Base-by-base conservation (phyloP, 2,888 invertebrate species). In the Acholoe squamosa region DNA sequence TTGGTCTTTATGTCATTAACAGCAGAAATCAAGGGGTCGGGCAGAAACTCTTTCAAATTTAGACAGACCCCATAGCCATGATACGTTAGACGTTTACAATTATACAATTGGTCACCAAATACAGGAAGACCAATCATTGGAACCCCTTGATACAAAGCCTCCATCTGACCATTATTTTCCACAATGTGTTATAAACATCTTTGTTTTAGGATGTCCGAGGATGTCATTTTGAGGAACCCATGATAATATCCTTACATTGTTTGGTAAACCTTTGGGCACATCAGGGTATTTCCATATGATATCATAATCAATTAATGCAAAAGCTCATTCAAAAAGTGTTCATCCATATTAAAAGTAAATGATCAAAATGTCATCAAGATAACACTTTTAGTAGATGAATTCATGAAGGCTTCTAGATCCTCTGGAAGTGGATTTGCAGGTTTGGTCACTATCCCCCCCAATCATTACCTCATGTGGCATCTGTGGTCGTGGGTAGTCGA, bases 101-200 rank as follows among this genome's bases (percentile, higher is more conserved):
- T 93, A 86, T 91, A 91, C 0, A 31, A 84, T 61, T 93, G 93
- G 71, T 94, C 94, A 0, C 67, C 91, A 84, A 91, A 92, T 0
- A 94, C 28, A 0, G 94, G 94, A 12, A 93, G 54, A 0, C 92
- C 91, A 0, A 94, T 77, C 91, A 94, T 92, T 0, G 94, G 94
- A 12, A 94, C 93, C 0, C 92, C 93, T 88, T 93, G 92, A 61
- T 92, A 93, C 33, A 94, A 34, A 14, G 92, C 93, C 88, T 94
- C 94, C 90, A 91, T 92, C n/a, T 92, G 92, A 5, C 94, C 92
- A 86, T 93, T 93, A 54, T n/a, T 89, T 91, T 0, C 94, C 94
- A 80, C 93, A 93, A 86, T 94, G 94, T 14, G 14, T n/a, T n/a
- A n/a, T n/a, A n/a, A n/a, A n/a, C n/a, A n/a, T n/a, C n/a, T n/a